Base-by-base conservation (phyloP, 1,140 invertebrate species). In the Bilobella aurantiaca region DNA sequence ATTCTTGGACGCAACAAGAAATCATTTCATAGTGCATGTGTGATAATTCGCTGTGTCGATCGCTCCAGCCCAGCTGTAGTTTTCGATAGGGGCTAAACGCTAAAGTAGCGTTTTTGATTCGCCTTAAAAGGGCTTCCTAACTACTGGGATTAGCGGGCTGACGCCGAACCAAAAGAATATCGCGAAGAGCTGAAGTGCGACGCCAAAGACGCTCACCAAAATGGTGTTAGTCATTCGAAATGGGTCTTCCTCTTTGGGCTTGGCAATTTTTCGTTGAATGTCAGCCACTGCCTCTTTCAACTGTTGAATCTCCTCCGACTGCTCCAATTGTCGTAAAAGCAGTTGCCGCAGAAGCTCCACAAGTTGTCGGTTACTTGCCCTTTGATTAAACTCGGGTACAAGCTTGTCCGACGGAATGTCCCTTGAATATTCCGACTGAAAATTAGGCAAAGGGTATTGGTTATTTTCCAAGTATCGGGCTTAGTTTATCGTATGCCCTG, bases 361-460 rank as follows among this genome's bases (percentile, higher is more conserved):
- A 12, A 73, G 58, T 61, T 73, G 68, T n/a, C 71, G 71, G 47
- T 73, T 73, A 31, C 68, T 70, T 58, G 70, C 71, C 25, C 71
- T 64, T 63, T 66, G 68, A 57, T 73, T 65, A 58, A 70, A 68
- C 21, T 62, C 68, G 12, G 71, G 71, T 1, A 73, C 64, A 29
- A 73, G 32, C 56, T 73, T 69, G 46, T 73, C 66, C 53, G 32
- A 16, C 29, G 69, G 64, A n/a, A 25, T 23, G 34, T 65, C 63
- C 27, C 28, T n/a, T 58, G 29, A n/a, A 37, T n/a, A 2, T 46
- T 12, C 37, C 1, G 30, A 58, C 12, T 58, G 23, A 3, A 46
- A 2, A 27, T 37, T 57, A 21, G n/a, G n/a, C 3, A 29, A 37
- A n/a, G 34, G 34, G 18, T 42, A 12, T 42, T 42, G 34, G 34